Conservation (phyloP, 2,888 invertebrate genomes). For the Heliconius cydno region DNA sequence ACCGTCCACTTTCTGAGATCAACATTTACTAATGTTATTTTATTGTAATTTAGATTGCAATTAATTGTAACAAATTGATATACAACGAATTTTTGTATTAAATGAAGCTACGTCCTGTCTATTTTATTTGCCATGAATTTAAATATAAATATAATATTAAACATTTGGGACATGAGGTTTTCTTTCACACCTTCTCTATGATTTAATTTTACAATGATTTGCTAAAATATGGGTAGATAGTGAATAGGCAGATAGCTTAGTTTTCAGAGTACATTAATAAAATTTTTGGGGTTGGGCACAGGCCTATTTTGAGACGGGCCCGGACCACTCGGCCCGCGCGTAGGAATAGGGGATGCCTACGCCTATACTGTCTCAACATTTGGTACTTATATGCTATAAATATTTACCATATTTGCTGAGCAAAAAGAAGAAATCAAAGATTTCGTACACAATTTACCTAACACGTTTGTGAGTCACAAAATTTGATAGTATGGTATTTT, state of each 20-base stretch:
- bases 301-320: no score
- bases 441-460: not conserved
- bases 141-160: conserved; percentile 65
- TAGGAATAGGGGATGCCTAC: no score
- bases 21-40: conserved; percentile 1
- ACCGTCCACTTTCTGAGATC: conserved; percentile 11
- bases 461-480: not conserved
- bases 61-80: not conserved
- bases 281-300: no score
- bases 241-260: no score
- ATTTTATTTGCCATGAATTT: conserved; percentile 72
- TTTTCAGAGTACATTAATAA: no score
- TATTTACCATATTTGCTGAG: not conserved
- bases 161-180: conserved; percentile 51
- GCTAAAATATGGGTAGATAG: no score
- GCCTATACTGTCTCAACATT: not conserved
- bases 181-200: conserved; percentile 12
- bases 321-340: no score
- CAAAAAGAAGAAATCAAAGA: not conserved
- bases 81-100: conserved; percentile 52
- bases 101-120: conserved; percentile 54
- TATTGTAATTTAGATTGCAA: not conserved
- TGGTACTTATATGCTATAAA: not conserved
- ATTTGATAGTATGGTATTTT: not conserved
- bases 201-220: not conserved